phyloP scores from a whole-genome alignment of 1,140 invertebrate species.

The Meloidogyne chitwoodi region DNA sequence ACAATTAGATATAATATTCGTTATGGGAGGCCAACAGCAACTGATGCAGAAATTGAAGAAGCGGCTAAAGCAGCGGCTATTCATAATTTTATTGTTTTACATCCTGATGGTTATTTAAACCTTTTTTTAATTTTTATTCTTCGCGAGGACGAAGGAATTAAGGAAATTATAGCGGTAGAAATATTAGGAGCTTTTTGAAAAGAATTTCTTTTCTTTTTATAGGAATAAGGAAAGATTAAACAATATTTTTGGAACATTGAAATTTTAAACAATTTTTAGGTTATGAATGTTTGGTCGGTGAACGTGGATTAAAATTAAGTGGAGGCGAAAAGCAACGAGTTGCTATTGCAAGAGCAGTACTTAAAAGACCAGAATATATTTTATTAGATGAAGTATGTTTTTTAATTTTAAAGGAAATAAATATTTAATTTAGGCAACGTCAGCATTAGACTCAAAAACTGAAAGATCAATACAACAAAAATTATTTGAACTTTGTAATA shows the following conservation, averaged over 20 bases:
- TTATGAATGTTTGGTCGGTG: slow-evolving; percentile 63
- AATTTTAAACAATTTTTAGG: slow-evolving; percentile 44
- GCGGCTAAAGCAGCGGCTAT: slow-evolving; percentile 88
- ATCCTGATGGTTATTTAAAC: slow-evolving; percentile 70
- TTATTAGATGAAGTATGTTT: slow-evolving; percentile 74
- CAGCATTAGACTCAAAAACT: slow-evolving; percentile 60
- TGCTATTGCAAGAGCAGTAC: slow-evolving; percentile 81
- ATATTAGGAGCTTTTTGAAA: no score
- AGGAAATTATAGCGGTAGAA: no score
- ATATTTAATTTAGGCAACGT: slow-evolving; percentile 57
- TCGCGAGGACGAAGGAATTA: background rate
- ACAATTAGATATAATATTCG: slow-evolving; percentile 87
- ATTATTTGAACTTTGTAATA: slow-evolving; percentile 64
- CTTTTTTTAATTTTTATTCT: background rate
- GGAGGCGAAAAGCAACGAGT: slow-evolving; percentile 90
- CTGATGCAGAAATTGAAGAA: slow-evolving; percentile 76
- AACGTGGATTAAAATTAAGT: slow-evolving; percentile 63
- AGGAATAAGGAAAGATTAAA: no score
- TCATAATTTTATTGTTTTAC: slow-evolving; percentile 81
- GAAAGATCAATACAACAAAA: slow-evolving; percentile 64
- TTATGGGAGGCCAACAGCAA: slow-evolving; percentile 77
- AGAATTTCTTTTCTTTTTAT: no score
- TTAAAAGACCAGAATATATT: slow-evolving; percentile 80
- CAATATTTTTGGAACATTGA: no score
- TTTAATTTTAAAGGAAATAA: background rate